Percentiles rank a stretch among this genome's conserved stretches.
These are phyloP conservation scores for Thrips palmi DNA, from an alignment of 1,140 invertebrate species.

Conservation along the genomic window DNA sequence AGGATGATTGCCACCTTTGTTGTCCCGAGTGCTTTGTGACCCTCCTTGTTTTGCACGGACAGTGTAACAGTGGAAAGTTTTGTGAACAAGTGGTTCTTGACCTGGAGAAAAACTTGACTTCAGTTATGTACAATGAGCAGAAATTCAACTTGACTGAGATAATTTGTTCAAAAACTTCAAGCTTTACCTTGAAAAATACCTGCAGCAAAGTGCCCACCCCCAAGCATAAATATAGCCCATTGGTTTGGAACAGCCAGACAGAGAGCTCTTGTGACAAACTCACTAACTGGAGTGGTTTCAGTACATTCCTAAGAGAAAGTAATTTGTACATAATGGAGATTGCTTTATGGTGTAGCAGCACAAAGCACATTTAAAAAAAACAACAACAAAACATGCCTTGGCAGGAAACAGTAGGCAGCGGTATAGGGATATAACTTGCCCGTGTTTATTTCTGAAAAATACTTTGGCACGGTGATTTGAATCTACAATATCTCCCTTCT, in stretches of 20 bases:
- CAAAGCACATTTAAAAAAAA: neutral
- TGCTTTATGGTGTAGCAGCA: neutral
- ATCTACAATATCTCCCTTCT: conserved; percentile 25
- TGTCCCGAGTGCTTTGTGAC: conserved; percentile 49
- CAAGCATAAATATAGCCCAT: conserved; percentile 64
- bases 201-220: conserved; percentile 73
- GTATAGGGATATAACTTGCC: conserved; percentile 52
- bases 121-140: neutral
- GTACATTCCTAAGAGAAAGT: conserved; percentile 12
- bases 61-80: conserved; percentile 76
- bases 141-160: conserved; percentile 1
- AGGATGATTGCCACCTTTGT: conserved; percentile 35
- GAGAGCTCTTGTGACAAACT: conserved; percentile 23
- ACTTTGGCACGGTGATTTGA: conserved; percentile 44
- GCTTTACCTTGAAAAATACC: conserved; percentile 52
- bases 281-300: conserved; percentile 22
- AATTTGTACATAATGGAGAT: conserved; percentile 3
- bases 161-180: neutral
- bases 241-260: conserved; percentile 21
- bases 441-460: conserved; percentile 45
- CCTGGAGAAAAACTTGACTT: conserved; percentile 22
- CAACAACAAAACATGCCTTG: neutral
- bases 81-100: conserved; percentile 43
- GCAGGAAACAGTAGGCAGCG: conserved; percentile 34
- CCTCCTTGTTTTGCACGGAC: conserved; percentile 69